Conservation (phyloP, 2,888 invertebrate species). For the Drosophila testacea region DNA sequence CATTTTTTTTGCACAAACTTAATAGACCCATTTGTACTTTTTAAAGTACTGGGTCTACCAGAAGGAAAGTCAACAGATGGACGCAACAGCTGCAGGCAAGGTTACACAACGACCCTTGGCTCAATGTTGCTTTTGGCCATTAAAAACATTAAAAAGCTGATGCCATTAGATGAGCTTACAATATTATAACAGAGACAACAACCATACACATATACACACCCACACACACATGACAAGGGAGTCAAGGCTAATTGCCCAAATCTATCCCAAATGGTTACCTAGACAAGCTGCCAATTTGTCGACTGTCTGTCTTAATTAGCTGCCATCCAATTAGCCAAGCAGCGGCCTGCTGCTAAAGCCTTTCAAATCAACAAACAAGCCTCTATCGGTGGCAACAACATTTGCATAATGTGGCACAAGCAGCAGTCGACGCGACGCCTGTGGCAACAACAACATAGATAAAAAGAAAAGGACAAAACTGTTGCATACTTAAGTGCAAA, state of each 20-base stretch:
- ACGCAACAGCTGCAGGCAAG: constrained; percentile 28
- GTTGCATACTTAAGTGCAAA: constrained; percentile 27
- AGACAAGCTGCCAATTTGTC: constrained; percentile 73
- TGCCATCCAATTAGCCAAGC: constrained; percentile 59
- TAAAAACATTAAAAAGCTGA: constrained; percentile 41
- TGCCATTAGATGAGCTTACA: constrained; percentile 21
- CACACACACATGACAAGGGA: constrained; percentile 16
- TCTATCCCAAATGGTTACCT: constrained; percentile 65
- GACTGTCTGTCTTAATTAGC: constrained; percentile 55
- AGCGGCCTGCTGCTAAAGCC: constrained; percentile 25
- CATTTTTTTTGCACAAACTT: no score
- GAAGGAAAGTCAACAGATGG: constrained; percentile 13
- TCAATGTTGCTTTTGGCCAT: constrained; percentile 22
- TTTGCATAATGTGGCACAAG: constrained; percentile 46
- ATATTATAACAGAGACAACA: constrained; percentile 22
- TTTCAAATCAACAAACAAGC: constrained; percentile 24
- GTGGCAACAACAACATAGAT: background rate
- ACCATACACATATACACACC: constrained; percentile 15
- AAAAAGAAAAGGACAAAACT: constrained; percentile 1
- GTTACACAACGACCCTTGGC: constrained; percentile 16
- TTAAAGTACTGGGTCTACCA: no score
- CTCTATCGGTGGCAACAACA: constrained; percentile 21
- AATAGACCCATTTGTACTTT: no score
- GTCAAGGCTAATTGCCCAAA: constrained; percentile 66
- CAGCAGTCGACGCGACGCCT: background rate